Percentiles rank a stretch among this genome's conserved stretches.
Conservation (phyloP, 2,113 vertebrate species). For the Lathamus discolor region DNA sequence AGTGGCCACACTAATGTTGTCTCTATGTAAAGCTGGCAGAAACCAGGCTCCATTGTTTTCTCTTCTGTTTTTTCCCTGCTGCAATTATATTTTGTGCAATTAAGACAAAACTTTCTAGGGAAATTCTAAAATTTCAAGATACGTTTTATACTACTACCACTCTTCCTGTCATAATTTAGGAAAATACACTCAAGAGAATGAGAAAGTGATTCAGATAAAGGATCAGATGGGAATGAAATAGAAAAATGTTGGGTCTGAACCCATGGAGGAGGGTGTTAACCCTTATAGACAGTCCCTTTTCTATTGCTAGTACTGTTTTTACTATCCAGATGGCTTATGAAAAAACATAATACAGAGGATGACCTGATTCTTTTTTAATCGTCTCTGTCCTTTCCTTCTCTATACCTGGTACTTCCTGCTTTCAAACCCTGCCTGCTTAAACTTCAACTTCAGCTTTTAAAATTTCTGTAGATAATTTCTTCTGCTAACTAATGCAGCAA, state of each 20-base stretch:
- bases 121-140: not conserved
- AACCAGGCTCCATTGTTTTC: not conserved
- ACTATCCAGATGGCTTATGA: not conserved
- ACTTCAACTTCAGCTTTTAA: not conserved
- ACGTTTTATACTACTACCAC: not conserved
- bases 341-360: not conserved
- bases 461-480: not conserved
- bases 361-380: not conserved
- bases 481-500: not conserved
- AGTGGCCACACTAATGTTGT: not conserved
- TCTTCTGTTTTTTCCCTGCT: not conserved
- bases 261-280: not conserved
- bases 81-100: not conserved
- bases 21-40: not conserved
- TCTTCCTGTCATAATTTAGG: not conserved
- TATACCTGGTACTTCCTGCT: not conserved
- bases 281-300: not conserved
- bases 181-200: slow-evolving; percentile 3
- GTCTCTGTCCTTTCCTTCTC: not conserved
- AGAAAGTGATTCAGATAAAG: slow-evolving; percentile 15
- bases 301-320: not conserved
- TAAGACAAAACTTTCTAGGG: not conserved
- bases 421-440: not conserved
- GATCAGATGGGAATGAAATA: not conserved
- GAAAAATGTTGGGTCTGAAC: not conserved